These are phyloP conservation scores for Zaprionus kolodkinae DNA, from an alignment of 1,140 invertebrate species.

Conservation along the genomic window DNA sequence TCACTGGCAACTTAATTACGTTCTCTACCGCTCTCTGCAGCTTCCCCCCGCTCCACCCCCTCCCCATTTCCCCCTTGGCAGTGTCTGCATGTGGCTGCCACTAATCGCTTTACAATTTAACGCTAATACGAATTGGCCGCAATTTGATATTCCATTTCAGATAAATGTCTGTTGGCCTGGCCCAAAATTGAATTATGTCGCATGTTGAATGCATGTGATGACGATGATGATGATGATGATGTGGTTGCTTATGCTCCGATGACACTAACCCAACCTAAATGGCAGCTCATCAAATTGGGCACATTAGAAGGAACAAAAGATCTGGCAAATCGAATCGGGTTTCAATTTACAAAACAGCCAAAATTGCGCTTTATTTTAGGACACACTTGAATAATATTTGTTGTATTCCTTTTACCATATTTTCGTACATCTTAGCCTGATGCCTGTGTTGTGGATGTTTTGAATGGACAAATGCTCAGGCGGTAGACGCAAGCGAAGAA, in stretches of 20 bases:
- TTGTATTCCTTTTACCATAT: too few relatives aligned
- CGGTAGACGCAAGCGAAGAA: conserved; percentile 59
- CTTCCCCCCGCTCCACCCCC: too few relatives aligned
- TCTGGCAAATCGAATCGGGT: not conserved
- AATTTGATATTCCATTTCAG: conserved; percentile 10
- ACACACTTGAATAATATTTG: too few relatives aligned
- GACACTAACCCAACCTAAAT: not conserved
- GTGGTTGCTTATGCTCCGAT: not conserved
- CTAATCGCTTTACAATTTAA: conserved; percentile 13
- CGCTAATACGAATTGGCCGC: conserved; percentile 1
- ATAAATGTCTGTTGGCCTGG: conserved; percentile 6
- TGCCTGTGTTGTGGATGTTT: conserved; percentile 31
- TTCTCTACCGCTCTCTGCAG: not conserved
- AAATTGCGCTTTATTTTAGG: not conserved
- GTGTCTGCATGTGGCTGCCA: not conserved
- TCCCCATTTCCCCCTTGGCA: not conserved
- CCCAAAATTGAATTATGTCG: conserved; percentile 6
- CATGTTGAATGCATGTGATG: not conserved
- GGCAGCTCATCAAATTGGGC: not conserved
- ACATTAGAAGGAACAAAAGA: not conserved
- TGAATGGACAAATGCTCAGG: conserved; percentile 60
- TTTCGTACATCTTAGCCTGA: too few relatives aligned
- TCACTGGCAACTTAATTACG: not conserved
- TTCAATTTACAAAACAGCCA: not conserved
- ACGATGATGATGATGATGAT: not conserved